A percentile compares a stretch with the other conserved stretches of the same genome.
Evolutionary conservation across 2,888 invertebrate genomes (phyloP).

Genomic region (Xanthorhoe designata): DNA sequence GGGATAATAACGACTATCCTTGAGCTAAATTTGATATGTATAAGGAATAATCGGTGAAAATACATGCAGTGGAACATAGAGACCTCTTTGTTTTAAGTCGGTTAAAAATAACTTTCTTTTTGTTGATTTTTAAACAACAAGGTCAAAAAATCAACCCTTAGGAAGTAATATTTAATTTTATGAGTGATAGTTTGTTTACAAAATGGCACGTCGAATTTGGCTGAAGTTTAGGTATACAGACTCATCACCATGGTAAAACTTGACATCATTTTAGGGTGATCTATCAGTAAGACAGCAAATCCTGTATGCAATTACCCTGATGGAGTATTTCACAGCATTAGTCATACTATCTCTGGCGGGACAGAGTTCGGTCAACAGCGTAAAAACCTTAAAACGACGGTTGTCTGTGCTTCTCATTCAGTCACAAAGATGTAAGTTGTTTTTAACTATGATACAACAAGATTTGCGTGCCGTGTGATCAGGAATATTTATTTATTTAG

Average conservation of each 20-base stretch:
- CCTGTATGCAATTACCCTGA: background rate
- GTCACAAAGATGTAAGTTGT: constrained; percentile 12
- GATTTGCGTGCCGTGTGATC: background rate
- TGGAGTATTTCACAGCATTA: constrained; percentile 7
- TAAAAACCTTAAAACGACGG: constrained; percentile 5
- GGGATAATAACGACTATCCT: too few relatives aligned
- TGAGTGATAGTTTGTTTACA: too few relatives aligned
- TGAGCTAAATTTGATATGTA: too few relatives aligned
- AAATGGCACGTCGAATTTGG: too few relatives aligned
- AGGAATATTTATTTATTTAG: background rate
- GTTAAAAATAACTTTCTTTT: too few relatives aligned
- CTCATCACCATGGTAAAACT: background rate
- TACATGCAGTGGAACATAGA: too few relatives aligned
- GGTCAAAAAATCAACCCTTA: too few relatives aligned
- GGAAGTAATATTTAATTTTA: too few relatives aligned
- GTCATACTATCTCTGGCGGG: constrained; percentile 10
- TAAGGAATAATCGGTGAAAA: too few relatives aligned
- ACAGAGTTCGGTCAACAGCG: constrained; percentile 19
- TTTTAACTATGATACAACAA: background rate
- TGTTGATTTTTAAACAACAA: too few relatives aligned
- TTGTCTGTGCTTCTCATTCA: constrained; percentile 16
- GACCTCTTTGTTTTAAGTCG: too few relatives aligned
- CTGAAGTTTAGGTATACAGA: too few relatives aligned
- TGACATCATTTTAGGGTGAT: background rate
- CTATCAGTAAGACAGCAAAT: background rate